Base-by-base conservation (phyloP, 2,113 vertebrate genomes). In the Calyptomena viridis region DNA sequence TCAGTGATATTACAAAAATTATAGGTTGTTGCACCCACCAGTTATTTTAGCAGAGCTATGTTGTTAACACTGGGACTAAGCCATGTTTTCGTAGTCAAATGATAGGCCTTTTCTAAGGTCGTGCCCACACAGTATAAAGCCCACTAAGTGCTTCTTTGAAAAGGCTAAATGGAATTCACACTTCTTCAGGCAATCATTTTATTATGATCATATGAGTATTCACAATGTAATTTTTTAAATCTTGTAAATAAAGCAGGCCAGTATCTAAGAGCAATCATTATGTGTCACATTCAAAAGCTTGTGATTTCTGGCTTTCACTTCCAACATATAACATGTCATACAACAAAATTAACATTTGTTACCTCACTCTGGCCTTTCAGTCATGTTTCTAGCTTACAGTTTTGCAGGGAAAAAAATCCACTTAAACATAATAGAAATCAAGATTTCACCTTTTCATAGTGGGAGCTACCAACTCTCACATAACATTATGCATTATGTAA, bases 51-150 rank as follows among this genome's bases (percentile, higher is more conserved):
- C 86, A 93, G 92, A 91, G 56, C 9, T 25, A 11, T 88, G 76
- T 56, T 95, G 85, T 94, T 97, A 95, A 46, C 83, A 62, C 79
- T 96, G 92, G 96, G 95, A 72, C 80, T 93, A 90, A 95, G 93
- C 96, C 95, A 96, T 92, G 79, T 96, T 97, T 96, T 96, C 90
- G 42, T 78, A 96, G 95, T 78, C 88, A 96, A 96, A 96, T 87
- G 88, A 95, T 93, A 96, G 92, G 72, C 49, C 90, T 94, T 94
- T 90, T 81, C 85, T 89, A 78, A 93, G 90, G 90, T 93, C 30
- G 0, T 96, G 88, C 93, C 85, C 88, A 96, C 52, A 5, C 85
- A 92, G 83, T 81, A 90, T 90, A 96, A 96, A 94, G 85, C 90
- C 85, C 85, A 90, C 80, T 92, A 95, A 96, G 80, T 92, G 85